These are phyloP conservation scores for Oxygymnocypris stewartii DNA, from an alignment of 2,113 vertebrate species.

Conservation along the genomic window DNA sequence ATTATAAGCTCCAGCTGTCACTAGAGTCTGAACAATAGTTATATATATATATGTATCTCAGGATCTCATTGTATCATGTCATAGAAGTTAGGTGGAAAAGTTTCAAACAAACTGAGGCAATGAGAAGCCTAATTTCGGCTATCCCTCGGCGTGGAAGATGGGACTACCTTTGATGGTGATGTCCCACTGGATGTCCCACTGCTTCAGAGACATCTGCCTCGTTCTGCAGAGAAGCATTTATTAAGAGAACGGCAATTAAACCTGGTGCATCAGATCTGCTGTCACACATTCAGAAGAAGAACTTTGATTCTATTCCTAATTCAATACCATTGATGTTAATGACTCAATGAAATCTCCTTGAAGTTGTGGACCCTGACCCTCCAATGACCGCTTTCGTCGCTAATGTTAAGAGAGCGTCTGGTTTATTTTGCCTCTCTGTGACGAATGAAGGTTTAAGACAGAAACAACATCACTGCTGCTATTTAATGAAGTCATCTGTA, in stretches of 20 bases:
- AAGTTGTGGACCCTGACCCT: neutral
- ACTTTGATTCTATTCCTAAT: neutral
- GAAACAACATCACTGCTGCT: constrained; percentile 19
- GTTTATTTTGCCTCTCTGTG: constrained; percentile 16
- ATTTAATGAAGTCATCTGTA: constrained; percentile 48
- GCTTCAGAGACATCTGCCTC: constrained; percentile 38
- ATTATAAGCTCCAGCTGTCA: neutral
- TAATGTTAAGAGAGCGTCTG: neutral
- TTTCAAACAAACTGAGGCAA: neutral
- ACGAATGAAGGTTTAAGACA: constrained; percentile 30
- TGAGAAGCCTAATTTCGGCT: neutral
- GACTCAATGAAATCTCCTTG: neutral
- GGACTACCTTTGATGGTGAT: constrained; percentile 6
- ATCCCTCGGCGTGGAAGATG: constrained; percentile 3
- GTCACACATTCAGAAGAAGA: constrained; percentile 3
- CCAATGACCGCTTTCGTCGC: neutral
- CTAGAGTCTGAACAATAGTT: too few relatives aligned
- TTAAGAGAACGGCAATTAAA: constrained; percentile 15
- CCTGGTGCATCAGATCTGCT: neutral
- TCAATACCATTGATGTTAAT: neutral
- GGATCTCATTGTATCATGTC: neutral
- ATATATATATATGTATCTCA: accelerated
- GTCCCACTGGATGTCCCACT: constrained; percentile 16
- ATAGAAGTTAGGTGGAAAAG: neutral
- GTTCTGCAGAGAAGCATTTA: constrained; percentile 4